phyloP scores from a whole-genome alignment of 2,888 invertebrate genomes.

The Nebria salina region DNA sequence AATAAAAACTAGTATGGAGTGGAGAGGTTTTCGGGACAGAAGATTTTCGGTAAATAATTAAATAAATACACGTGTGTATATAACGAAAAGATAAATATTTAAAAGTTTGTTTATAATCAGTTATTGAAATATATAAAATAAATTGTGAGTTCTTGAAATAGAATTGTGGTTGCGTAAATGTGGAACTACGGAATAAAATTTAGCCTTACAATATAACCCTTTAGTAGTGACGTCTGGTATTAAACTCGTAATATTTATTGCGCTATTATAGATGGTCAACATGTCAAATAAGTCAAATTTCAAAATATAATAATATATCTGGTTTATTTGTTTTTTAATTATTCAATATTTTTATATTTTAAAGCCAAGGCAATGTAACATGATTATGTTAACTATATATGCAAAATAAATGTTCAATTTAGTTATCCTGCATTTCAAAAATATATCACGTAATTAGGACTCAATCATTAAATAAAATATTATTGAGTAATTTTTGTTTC shows the following conservation, averaged over 20 bases:
- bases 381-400: no score
- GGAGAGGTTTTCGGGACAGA: conserved; percentile 52
- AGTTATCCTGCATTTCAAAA: no score
- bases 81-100: not conserved
- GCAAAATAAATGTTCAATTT: no score
- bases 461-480: not conserved
- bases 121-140: not conserved
- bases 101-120: not conserved
- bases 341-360: no score
- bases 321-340: no score
- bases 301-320: no score
- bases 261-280: no score
- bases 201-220: not conserved
- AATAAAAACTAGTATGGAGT: conserved; percentile 51
- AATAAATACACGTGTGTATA: conserved; percentile 7
- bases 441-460: no score
- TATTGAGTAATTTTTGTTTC: not conserved
- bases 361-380: no score
- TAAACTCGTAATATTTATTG: no score
- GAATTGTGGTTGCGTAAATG: not conserved
- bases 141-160: not conserved
- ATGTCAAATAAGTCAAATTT: no score
- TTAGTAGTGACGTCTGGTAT: no score
- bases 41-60: conserved; percentile 46
- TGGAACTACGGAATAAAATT: not conserved